Conservation (phyloP, 2,797 vertebrate species). For the Hyperoplus lanceolatus region DNA sequence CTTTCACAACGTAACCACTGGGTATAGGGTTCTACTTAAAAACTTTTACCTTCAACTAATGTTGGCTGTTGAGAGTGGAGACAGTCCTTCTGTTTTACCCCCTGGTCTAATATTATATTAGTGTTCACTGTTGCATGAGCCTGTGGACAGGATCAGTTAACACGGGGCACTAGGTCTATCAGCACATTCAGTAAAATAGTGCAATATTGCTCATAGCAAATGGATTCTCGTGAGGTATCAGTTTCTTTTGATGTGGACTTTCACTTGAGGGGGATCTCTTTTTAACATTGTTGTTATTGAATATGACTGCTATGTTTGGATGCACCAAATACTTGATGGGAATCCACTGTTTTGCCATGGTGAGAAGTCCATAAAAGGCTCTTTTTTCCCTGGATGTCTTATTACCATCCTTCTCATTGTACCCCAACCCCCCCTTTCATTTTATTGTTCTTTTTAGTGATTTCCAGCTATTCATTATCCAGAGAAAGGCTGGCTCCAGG, state of each 20-base stretch:
- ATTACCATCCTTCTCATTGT: slow-evolving; percentile 46
- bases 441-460: slow-evolving; percentile 70
- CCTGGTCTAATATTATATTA: slow-evolving; percentile 43
- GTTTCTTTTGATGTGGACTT: slow-evolving; percentile 23
- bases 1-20: not conserved
- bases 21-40: not conserved
- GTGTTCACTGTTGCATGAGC: slow-evolving; percentile 56
- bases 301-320: slow-evolving; percentile 33
- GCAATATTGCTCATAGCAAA: slow-evolving; percentile 33
- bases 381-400: slow-evolving; percentile 40
- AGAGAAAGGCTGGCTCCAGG: slow-evolving; percentile 66
- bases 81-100: slow-evolving; percentile 23
- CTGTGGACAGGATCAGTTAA: slow-evolving; percentile 67
- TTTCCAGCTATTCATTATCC: slow-evolving; percentile 76
- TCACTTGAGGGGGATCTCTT: not conserved
- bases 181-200: slow-evolving; percentile 50
- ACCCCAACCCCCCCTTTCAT: slow-evolving; percentile 39
- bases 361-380: slow-evolving; percentile 40
- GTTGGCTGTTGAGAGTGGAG: slow-evolving; percentile 1
- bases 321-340: slow-evolving; percentile 41
- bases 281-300: slow-evolving; percentile 21
- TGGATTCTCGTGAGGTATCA: slow-evolving; percentile 45
- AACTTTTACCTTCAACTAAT: slow-evolving; percentile 1
- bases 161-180: slow-evolving; percentile 54
- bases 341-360: slow-evolving; percentile 26